These are phyloP conservation scores for Ptychochromis oligacanthus DNA, from an alignment of 2,113 vertebrate genomes.

Conservation along the genomic window DNA sequence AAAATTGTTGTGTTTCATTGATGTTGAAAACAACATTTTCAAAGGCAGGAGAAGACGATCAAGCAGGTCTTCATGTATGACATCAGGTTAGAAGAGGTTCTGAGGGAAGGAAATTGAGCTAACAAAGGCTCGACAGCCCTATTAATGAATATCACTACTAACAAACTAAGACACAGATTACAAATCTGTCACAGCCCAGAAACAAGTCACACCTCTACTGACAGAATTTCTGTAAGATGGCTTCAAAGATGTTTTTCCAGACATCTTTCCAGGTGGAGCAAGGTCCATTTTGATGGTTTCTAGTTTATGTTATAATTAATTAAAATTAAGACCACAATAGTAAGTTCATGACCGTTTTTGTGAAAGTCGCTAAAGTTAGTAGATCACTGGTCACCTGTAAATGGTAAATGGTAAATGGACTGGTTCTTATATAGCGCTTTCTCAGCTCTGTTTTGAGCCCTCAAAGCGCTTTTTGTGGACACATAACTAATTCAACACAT, in stretches of 20 bases:
- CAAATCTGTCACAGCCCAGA: neutral
- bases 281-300: neutral
- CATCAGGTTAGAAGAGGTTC: neutral
- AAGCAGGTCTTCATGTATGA: neutral
- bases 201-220: neutral
- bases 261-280: neutral
- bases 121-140: neutral
- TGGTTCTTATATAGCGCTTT: no score
- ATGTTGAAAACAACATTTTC: conserved; percentile 2
- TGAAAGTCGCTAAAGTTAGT: neutral
- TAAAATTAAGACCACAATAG: neutral
- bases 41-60: neutral
- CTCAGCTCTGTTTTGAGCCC: no score
- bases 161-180: neutral
- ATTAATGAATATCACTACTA: neutral
- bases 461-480: no score
- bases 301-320: neutral
- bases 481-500: neutral
- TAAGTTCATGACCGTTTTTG: neutral
- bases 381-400: neutral
- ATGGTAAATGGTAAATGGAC: no score
- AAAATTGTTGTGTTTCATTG: neutral
- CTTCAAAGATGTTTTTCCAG: neutral
- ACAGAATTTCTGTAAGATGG: neutral
- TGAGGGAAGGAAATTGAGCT: neutral